phyloP scores from a whole-genome alignment of 2,797 vertebrate genomes.

The Xenentodon cancila region DNA sequence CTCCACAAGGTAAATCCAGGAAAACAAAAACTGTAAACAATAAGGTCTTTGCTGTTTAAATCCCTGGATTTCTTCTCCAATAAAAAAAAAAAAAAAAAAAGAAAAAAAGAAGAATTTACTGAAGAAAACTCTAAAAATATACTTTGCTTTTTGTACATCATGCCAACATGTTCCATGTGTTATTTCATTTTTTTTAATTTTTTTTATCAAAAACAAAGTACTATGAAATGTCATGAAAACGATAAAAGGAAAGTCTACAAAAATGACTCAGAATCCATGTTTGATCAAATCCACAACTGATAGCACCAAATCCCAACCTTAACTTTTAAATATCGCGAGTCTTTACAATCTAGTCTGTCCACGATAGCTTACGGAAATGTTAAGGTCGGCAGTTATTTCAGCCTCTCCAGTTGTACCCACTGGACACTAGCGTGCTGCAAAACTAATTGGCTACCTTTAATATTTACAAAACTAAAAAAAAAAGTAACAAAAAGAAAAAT shows the following conservation, averaged over 20 bases:
- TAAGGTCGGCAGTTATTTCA: conserved; percentile 63
- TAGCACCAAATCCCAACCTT: conserved; percentile 72
- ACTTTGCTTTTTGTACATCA: conserved; percentile 64
- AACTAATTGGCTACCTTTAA: conserved; percentile 51
- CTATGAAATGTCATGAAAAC: conserved; percentile 16
- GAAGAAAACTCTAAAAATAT: conserved; percentile 72
- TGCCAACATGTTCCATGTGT: conserved; percentile 44
- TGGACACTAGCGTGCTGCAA: conserved; percentile 45
- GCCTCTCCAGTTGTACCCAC: conserved; percentile 59
- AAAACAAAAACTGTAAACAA: conserved; percentile 46
- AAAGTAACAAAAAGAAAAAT: conserved; percentile 35
- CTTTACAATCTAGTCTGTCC: conserved; percentile 70
- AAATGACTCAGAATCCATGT: conserved; percentile 52
- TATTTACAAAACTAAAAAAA: conserved; percentile 68
- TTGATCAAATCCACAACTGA: conserved; percentile 63
- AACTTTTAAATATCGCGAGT: conserved; percentile 57
- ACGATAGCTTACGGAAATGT: conserved; percentile 67
- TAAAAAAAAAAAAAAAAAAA: conserved; percentile 49
- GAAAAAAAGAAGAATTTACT: conserved; percentile 57
- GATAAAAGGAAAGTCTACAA: conserved; percentile 35
- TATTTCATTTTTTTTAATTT: conserved; percentile 34
- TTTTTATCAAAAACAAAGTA: conserved; percentile 35
- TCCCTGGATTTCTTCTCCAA: conserved; percentile 46
- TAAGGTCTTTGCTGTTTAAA: conserved; percentile 51
- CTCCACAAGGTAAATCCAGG: conserved; percentile 37